These are phyloP conservation scores for Pseudomyrmex concolor DNA, from an alignment of 1,140 invertebrate genomes.

Conservation along the genomic window DNA sequence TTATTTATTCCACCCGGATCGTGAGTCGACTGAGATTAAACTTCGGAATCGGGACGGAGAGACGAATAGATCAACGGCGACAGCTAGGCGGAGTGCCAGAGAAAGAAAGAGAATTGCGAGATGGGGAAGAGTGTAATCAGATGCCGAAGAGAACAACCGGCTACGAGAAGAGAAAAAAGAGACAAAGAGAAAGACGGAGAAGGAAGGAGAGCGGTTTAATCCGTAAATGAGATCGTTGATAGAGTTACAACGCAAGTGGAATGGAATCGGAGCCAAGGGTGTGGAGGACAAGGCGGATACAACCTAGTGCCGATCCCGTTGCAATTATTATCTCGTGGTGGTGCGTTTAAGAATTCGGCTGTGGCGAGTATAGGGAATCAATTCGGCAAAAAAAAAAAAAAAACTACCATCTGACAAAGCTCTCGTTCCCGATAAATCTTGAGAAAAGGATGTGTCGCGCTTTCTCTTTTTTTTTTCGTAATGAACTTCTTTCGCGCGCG, in stretches of 20 bases:
- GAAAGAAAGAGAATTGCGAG: background rate
- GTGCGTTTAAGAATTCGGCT: conserved; percentile 19
- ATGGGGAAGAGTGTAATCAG: background rate
- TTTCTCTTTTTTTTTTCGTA: conserved; percentile 6
- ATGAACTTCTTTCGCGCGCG: conserved; percentile 17
- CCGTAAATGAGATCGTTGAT: conserved; percentile 59
- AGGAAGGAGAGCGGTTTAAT: conserved; percentile 16
- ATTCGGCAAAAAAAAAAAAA: background rate
- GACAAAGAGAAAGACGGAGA: background rate
- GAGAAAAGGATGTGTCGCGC: background rate
- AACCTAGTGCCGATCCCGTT: conserved; percentile 48
- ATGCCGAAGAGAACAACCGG: background rate
- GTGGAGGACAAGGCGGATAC: conserved; percentile 65
- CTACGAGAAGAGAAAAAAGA: background rate
- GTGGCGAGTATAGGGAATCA: background rate
- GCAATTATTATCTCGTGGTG: conserved; percentile 49
- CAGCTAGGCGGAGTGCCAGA: background rate
- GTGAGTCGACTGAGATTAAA: conserved; percentile 5
- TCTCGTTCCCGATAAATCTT: too few relatives aligned
- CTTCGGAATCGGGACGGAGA: background rate
- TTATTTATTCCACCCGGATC: conserved; percentile 55
- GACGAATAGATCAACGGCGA: conserved; percentile 11
- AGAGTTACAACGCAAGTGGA: conserved; percentile 59
- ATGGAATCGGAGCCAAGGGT: conserved; percentile 64
- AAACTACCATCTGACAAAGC: background rate